A percentile compares a stretch with the other conserved stretches of the same genome.
Conservation (phyloP, 2,888 invertebrate genomes). For the Orgyia antiqua region DNA sequence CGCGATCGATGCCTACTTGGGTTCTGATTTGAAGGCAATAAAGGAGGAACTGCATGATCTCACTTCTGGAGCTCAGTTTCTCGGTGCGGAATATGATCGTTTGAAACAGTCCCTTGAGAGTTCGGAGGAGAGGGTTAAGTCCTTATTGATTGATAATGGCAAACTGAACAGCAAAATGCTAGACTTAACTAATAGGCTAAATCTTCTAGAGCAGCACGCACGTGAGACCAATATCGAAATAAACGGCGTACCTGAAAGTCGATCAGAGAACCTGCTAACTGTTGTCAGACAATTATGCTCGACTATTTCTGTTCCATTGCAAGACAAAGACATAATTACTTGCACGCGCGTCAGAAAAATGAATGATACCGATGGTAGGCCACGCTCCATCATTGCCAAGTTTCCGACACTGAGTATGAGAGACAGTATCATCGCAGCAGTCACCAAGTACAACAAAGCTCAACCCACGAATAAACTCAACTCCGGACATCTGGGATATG, state of each 20-base stretch:
- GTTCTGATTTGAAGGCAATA: background rate
- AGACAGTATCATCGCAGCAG: background rate
- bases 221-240: background rate
- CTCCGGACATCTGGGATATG: background rate
- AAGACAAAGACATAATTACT: background rate
- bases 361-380: background rate
- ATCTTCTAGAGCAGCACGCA: background rate
- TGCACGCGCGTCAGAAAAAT: background rate
- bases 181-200: background rate
- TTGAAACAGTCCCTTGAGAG: background rate
- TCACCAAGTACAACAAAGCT: background rate
- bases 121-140: background rate
- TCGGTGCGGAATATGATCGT: background rate
- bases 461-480: background rate
- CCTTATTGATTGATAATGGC: background rate
- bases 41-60: background rate
- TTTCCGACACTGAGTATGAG: background rate
- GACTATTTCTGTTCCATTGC: background rate
- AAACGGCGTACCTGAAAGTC: background rate
- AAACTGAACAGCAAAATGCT: background rate
- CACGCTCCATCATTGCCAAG: background rate
- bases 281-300: background rate
- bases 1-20: background rate
- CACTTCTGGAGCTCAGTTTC: background rate
- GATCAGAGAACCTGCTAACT: background rate